Evolutionary conservation across 23 tunicate genomes (phyloP), one percentile per base, ranked within the genome.

Genomic region (Pegea sp.): DNA sequence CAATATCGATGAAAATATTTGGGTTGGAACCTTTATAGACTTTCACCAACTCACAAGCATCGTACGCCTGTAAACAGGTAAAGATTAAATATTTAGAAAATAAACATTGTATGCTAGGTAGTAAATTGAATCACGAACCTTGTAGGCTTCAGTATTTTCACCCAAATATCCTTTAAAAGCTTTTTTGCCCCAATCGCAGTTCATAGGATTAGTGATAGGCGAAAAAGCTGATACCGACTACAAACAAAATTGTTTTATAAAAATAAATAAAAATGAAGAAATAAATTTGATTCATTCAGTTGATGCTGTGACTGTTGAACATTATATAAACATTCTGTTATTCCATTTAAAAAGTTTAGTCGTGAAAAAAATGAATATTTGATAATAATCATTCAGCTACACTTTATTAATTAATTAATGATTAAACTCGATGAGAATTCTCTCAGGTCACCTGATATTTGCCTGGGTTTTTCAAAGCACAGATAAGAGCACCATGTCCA

Each of bases 171-270:
- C 98, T 16, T 33, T 43, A 30, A 89, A 62, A 7, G 98, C 98
- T 62, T 89, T 89, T 25, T 70, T 72, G 7, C 98, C 98, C 98
- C 98, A 89, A 5, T 72, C 73, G 60, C 89, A 77, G 13, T 89
- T 78, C 3, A 66, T 49, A 3, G 98, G 98, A 27, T 77, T 77
- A 24, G 61, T 57, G 42, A 89, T 89, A 18, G 98, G 98, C 13
- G 98, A 61, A 52, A 89, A 89, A 24, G 98, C 98, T 6, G 90
- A 76, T 5, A 77, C 88, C 4, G 90, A 77, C 64, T n/a, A n/a
- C n/a, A n/a, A n/a, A n/a, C n/a, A n/a, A n/a, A n/a, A n/a, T n/a
- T n/a, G n/a, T n/a, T n/a, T n/a, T n/a, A n/a, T n/a, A n/a, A n/a
- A n/a, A n/a, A n/a, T n/a, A n/a, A n/a, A n/a, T n/a, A n/a, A 4